A percentile compares a stretch with the other conserved stretches of the same genome.
Conservation (phyloP, 2,797 vertebrate genomes). For the Eulemur albifrons region DNA sequence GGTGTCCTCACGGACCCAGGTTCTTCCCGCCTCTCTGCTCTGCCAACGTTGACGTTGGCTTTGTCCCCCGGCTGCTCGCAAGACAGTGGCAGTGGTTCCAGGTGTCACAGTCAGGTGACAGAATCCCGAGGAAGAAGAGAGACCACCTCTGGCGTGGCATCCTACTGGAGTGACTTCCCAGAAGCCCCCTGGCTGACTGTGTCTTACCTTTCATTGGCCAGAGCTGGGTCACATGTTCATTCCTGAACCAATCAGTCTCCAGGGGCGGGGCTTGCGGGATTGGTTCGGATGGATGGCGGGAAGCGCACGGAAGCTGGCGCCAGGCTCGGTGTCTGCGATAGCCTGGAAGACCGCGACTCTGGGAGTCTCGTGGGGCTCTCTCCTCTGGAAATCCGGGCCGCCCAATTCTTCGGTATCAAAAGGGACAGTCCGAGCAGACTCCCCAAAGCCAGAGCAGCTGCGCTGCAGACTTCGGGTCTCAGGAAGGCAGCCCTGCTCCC, state of each 20-base stretch:
- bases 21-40: background rate
- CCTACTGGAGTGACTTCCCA: background rate
- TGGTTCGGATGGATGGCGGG: background rate
- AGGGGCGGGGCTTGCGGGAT: background rate
- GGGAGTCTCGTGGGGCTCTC: background rate
- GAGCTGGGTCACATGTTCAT: background rate
- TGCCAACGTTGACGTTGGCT: background rate
- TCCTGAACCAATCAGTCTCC: background rate
- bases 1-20: background rate
- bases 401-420: background rate
- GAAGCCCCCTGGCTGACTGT: background rate
- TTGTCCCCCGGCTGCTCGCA: background rate
- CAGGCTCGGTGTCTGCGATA: background rate
- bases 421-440: background rate
- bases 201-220: background rate
- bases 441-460: background rate
- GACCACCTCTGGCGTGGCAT: rapidly evolving
- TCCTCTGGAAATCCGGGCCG: too few species aligned
- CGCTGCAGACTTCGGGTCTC: background rate
- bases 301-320: too few species aligned
- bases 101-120: background rate
- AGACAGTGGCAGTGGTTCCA: background rate
- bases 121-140: background rate
- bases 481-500: background rate
- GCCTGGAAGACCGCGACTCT: background rate